Evolutionary conservation across 2,888 invertebrate genomes (phyloP).

Genomic region (Ormyrus thymus): DNA sequence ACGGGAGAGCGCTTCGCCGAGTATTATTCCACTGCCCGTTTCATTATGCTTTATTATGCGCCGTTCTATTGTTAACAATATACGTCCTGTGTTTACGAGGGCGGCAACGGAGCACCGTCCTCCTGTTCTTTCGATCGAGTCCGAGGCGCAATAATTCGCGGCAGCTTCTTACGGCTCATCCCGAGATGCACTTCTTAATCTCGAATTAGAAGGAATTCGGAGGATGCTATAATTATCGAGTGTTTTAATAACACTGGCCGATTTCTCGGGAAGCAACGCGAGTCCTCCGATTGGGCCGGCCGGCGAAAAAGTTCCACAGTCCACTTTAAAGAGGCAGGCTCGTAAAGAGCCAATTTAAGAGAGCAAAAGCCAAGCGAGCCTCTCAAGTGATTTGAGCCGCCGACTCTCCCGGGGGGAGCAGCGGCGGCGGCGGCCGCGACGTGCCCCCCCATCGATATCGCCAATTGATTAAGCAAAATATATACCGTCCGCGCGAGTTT

Average conservation of each 20-base stretch:
- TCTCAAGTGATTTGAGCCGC: conserved; percentile 1
- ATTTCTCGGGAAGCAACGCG: too few relatives aligned
- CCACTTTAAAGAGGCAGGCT: not conserved
- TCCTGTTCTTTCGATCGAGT: too few relatives aligned
- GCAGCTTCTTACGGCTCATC: too few relatives aligned
- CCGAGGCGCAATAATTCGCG: too few relatives aligned
- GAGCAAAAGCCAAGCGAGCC: conserved; percentile 16
- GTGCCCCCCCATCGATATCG: conserved; percentile 34
- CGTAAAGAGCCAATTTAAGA: conserved; percentile 7
- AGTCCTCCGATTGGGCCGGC: too few relatives aligned
- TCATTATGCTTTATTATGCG: conserved; percentile 22
- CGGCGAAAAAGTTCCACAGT: conserved; percentile 43
- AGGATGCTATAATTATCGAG: not conserved
- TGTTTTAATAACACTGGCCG: too few relatives aligned
- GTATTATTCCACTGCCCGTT: conserved; percentile 48
- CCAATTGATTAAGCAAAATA: conserved; percentile 4
- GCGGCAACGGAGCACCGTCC: not conserved
- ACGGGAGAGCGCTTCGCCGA: not conserved
- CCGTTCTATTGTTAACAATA: conserved; percentile 27
- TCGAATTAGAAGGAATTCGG: too few relatives aligned
- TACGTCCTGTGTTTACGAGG: not conserved
- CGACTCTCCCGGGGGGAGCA: not conserved
- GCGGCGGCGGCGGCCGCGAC: not conserved
- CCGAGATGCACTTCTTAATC: too few relatives aligned
- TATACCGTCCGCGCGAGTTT: not conserved